Percentiles rank a stretch among this genome's conserved stretches.
phyloP scores from a whole-genome alignment of 2,888 invertebrate genomes.

The Lycia hirtaria region DNA sequence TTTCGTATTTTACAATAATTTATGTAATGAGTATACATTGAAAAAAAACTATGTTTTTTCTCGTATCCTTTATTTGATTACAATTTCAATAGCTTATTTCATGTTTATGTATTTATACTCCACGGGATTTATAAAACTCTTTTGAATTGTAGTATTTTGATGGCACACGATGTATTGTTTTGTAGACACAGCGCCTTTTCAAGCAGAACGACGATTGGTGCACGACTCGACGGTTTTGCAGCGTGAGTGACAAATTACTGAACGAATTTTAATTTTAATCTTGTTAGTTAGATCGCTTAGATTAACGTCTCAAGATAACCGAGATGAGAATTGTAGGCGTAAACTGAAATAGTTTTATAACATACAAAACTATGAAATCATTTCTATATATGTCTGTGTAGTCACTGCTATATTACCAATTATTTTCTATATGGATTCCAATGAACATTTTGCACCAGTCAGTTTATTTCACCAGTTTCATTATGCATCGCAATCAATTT shows the following conservation, averaged over 20 bases:
- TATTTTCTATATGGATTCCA: no score
- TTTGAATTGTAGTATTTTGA: neutral
- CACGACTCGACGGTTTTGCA: constrained; percentile 49
- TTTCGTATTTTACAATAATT: no score
- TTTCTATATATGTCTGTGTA: neutral
- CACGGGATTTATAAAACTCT: no score
- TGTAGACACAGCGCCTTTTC: constrained; percentile 23
- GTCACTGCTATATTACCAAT: neutral
- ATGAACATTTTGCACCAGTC: no score
- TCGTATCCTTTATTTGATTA: no score
- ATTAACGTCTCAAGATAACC: neutral
- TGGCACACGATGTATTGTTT: neutral
- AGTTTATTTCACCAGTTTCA: no score
- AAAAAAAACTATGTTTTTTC: no score
- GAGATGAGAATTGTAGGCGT: neutral
- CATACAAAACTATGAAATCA: neutral
- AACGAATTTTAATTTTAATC: neutral
- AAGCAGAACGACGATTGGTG: constrained; percentile 72
- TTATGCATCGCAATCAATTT: no score
- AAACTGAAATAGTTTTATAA: neutral
- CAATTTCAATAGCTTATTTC: no score
- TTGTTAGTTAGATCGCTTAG: neutral
- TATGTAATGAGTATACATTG: no score
- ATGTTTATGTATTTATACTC: no score
- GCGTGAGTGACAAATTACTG: constrained; percentile 47